These are phyloP conservation scores for Drosophila paranaensis DNA, from an alignment of 2,888 invertebrate genomes.

Conservation along the genomic window DNA sequence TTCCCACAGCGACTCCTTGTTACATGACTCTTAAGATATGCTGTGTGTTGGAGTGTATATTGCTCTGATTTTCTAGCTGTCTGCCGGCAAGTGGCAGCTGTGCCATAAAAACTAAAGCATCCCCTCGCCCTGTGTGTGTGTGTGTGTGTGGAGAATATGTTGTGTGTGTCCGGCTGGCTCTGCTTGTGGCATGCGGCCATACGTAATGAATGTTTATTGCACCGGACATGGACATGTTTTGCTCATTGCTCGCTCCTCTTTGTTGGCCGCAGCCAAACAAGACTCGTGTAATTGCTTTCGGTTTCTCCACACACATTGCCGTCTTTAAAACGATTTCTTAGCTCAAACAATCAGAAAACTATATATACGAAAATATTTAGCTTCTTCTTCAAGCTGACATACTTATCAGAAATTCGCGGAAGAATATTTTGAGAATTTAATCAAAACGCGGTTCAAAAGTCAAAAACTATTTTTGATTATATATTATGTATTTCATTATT, in stretches of 20 bases:
- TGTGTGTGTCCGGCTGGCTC: constrained; percentile 57
- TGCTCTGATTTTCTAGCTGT: constrained; percentile 72
- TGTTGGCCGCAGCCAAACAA: constrained; percentile 64
- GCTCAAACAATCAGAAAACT: constrained; percentile 5
- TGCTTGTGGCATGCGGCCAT: constrained; percentile 77
- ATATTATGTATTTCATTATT: no score
- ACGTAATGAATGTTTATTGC: constrained; percentile 80
- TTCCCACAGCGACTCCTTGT: constrained; percentile 53
- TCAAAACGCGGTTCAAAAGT: no score
- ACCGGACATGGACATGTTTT: constrained; percentile 79
- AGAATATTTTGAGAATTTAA: no score
- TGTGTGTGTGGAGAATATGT: constrained; percentile 13
- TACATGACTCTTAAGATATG: constrained; percentile 44
- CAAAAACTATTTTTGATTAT: no score
- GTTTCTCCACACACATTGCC: constrained; percentile 48
- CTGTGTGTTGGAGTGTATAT: constrained; percentile 28
- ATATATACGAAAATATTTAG: neutral
- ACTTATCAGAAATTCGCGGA: neutral
- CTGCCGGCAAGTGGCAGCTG: constrained; percentile 75
- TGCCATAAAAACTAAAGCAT: constrained; percentile 71
- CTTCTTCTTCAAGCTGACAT: neutral
- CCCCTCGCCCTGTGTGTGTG: constrained; percentile 8
- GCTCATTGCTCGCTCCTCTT: constrained; percentile 48
- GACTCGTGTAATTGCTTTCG: constrained; percentile 71
- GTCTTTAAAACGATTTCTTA: constrained; percentile 45